Base-by-base conservation (phyloP, 2,797 vertebrate genomes). In the Tragopan temminckii region DNA sequence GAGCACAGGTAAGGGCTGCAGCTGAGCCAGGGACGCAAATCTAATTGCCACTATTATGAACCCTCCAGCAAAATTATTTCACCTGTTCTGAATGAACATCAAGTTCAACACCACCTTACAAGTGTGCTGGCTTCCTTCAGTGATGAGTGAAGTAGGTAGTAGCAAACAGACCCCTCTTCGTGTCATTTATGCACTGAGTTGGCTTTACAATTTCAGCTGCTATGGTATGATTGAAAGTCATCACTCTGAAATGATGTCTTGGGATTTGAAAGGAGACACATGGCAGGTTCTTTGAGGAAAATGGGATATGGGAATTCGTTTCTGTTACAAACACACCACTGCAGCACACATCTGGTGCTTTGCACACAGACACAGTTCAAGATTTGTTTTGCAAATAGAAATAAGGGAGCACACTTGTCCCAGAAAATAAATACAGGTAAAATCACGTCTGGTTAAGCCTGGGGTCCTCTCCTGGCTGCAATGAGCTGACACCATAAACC, bases 141-240 rank as follows among this genome's bases (percentile, higher is more conserved):
- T 31, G 62, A 74, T 35, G 76, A 88, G 62, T 35, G 58, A 43
- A 57, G n/a, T 13, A 92, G 42, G 58, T 62, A 82, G 58, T 13
- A 36, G 81, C 66, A 85, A 72, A 93, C 75, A 92, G 86, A 90
- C 64, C 78, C 5, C 17, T 78, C n/a, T 80, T 86, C 71, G 25
- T 38, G 38, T 87, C 84, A 78, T 85, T 94, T 88, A 85, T 93
- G 92, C 83, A 21, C 93, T 90, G 62, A 93, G 66, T 72, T 80
- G 78, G 38, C 81, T 92, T 95, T 94, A n/a, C n/a, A n/a, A n/a
- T n/a, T n/a, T n/a, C n/a, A n/a, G n/a, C n/a, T n/a, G n/a, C n/a
- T n/a, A n/a, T n/a, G n/a, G n/a, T n/a, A n/a, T n/a, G n/a, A n/a
- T n/a, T n/a, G n/a, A n/a, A n/a, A n/a, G n/a, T n/a, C n/a, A n/a